A percentile compares a stretch with the other conserved stretches of the same genome.
Evolutionary conservation across 2,113 vertebrate species (phyloP).

Genomic region (Tyrannus savana): DNA sequence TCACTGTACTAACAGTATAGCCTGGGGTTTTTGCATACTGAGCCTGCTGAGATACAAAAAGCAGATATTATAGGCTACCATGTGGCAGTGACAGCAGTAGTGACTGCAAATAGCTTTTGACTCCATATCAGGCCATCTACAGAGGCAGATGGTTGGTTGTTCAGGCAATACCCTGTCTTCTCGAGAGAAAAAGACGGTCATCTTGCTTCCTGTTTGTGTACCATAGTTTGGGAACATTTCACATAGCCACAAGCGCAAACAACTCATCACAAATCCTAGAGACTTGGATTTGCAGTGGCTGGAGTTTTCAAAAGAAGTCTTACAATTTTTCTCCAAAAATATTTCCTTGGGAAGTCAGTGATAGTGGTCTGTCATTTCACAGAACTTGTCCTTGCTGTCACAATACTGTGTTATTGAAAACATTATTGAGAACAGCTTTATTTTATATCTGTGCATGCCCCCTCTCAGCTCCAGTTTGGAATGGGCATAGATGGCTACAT

Average conservation of each 20-base stretch:
- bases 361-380: background rate
- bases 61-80: background rate
- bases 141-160: slow-evolving; percentile 3
- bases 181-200: background rate
- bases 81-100: background rate
- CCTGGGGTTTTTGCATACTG: background rate
- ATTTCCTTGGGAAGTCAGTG: background rate
- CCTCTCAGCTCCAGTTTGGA: background rate
- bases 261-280: background rate
- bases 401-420: background rate
- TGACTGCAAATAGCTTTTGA: background rate
- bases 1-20: background rate
- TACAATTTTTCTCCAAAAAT: background rate
- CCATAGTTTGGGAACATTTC: background rate
- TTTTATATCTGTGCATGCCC: background rate
- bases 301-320: background rate
- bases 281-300: background rate
- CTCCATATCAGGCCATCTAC: background rate
- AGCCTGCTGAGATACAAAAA: background rate
- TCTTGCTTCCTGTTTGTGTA: background rate
- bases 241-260: background rate
- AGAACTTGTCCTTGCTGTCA: background rate
- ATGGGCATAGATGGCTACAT: background rate
- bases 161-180: background rate
- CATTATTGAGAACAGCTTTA: background rate